Conservation (phyloP, 2,113 vertebrate genomes). For the Romanogobio albipinnatus region DNA sequence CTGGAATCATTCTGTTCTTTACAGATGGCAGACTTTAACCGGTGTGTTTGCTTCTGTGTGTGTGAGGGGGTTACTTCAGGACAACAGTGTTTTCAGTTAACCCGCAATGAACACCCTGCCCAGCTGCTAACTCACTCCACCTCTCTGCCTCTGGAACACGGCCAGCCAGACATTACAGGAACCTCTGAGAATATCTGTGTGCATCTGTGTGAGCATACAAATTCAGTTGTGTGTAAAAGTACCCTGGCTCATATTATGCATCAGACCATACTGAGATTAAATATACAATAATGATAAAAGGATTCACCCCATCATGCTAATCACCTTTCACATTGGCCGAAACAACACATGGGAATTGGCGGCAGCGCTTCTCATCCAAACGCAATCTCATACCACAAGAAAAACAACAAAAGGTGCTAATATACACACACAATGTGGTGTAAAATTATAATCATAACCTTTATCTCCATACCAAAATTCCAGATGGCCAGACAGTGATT, state of each 20-base stretch:
- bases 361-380: no score
- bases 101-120: conserved; percentile 1
- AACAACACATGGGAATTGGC: background rate
- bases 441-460: no score
- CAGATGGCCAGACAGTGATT: no score
- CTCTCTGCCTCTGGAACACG: background rate
- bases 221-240: conserved; percentile 25
- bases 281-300: background rate
- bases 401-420: no score
- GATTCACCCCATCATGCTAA: background rate
- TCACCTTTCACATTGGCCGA: background rate
- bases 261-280: background rate
- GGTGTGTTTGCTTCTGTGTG: conserved; percentile 21
- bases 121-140: background rate
- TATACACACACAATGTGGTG: no score
- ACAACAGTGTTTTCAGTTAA: conserved; percentile 39
- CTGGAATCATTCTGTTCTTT: background rate
- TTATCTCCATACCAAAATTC: no score
- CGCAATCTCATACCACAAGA: no score
- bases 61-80: conserved; percentile 37
- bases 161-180: conserved; percentile 23
- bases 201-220: background rate
- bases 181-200: background rate
- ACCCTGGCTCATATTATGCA: background rate
- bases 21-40: conserved; percentile 12